Conservation (phyloP, 2,797 vertebrate species). For the Apogon hyalosoma region DNA sequence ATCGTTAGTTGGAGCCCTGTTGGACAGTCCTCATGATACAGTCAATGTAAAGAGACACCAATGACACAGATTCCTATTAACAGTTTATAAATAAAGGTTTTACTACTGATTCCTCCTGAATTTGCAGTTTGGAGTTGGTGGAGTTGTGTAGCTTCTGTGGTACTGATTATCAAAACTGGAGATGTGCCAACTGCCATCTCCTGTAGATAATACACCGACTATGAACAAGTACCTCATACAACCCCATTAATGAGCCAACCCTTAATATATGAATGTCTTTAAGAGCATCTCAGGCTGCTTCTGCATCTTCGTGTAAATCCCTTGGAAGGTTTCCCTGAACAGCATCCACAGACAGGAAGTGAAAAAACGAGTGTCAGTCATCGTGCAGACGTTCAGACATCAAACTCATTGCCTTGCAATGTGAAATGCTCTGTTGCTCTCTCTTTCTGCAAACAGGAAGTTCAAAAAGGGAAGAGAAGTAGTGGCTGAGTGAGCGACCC, state of each 20-base stretch:
- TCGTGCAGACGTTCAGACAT: slow-evolving; percentile 7
- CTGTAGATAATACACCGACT: too few relatives aligned
- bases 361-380: slow-evolving; percentile 21
- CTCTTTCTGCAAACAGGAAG: slow-evolving; percentile 33
- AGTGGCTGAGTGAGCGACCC: slow-evolving; percentile 9
- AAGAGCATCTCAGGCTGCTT: background rate
- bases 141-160: too few relatives aligned
- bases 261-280: background rate
- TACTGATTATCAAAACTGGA: too few relatives aligned
- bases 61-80: too few relatives aligned
- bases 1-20: background rate
- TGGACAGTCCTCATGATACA: background rate
- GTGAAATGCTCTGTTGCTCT: slow-evolving; percentile 31
- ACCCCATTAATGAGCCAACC: too few relatives aligned
- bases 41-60: too few relatives aligned
- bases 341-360: slow-evolving; percentile 44
- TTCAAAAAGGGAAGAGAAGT: slow-evolving; percentile 46
- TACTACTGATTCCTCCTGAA: too few relatives aligned
- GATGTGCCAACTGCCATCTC: too few relatives aligned
- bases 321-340: background rate
- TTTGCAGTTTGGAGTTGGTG: too few relatives aligned
- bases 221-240: too few relatives aligned
- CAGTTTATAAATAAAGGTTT: too few relatives aligned
- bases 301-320: background rate
- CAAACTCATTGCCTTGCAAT: background rate